Evolutionary conservation across 1,140 invertebrate genomes (phyloP).

Genomic region (Kradibia gibbosae): DNA sequence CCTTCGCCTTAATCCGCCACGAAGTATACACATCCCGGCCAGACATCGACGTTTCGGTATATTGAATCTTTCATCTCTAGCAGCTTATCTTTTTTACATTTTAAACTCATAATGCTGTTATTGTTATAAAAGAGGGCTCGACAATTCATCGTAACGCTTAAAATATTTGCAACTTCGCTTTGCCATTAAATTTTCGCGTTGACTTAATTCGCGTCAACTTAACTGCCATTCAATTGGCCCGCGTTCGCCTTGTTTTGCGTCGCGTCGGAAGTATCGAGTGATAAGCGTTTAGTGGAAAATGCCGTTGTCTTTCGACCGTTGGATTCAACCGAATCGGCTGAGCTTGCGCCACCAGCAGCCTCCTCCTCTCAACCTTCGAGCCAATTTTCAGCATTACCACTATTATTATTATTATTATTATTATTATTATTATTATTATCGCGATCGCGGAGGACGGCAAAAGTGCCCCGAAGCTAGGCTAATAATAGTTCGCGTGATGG

Average conservation of each 20-base stretch:
- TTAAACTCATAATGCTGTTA: neutral
- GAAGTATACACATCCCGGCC: neutral
- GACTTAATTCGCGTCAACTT: neutral
- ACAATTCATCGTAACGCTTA: neutral
- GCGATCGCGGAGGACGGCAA: no score
- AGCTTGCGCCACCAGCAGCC: no score
- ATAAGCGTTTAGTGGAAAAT: no score
- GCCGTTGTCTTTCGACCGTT: no score
- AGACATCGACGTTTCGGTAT: constrained; percentile 33
- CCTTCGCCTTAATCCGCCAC: constrained; percentile 13
- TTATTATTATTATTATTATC: no score
- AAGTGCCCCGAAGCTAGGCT: neutral
- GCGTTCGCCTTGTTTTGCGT: no score
- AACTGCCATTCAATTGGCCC: no score
- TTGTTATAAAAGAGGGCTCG: neutral
- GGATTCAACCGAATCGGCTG: no score
- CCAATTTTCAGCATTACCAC: no score
- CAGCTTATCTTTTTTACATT: neutral
- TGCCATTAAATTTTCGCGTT: neutral
- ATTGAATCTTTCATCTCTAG: constrained; percentile 10
- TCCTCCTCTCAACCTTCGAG: no score
- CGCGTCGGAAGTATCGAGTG: no score
- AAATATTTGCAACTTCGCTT: neutral
- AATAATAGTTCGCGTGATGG: neutral
- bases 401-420: no score